A percentile compares a stretch with the other conserved stretches of the same genome.
Evolutionary conservation across 2,113 vertebrate genomes (phyloP).

Genomic region (Apteryx owenii): DNA sequence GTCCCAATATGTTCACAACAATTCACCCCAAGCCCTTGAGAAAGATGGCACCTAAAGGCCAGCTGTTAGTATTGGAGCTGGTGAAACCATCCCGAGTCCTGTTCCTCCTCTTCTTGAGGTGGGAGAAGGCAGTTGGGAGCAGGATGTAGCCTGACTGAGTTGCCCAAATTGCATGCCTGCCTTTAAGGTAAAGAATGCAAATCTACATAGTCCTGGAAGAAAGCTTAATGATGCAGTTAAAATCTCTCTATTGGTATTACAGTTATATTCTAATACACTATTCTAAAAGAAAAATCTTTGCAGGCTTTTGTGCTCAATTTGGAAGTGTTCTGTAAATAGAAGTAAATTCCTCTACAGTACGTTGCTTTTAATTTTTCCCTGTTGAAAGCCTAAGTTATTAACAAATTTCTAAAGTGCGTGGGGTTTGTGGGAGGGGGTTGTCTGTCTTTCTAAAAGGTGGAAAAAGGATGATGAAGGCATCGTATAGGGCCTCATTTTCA

Average conservation of each 20-base stretch:
- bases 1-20: background rate
- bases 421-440: too few relatives aligned
- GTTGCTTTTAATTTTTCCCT: background rate
- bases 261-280: background rate
- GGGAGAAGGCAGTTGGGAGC: background rate
- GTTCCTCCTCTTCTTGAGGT: background rate
- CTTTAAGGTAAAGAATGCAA: background rate
- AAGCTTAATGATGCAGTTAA: background rate
- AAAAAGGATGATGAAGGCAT: background rate
- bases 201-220: background rate
- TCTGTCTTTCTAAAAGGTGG: too few relatives aligned
- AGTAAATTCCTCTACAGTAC: background rate
- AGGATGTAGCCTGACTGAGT: background rate
- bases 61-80: too few relatives aligned
- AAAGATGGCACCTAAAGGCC: background rate
- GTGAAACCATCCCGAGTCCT: background rate
- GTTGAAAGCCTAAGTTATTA: background rate
- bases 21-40: background rate
- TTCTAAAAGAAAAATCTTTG: background rate
- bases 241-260: background rate
- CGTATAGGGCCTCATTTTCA: fast-evolving
- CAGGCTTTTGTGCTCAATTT: background rate
- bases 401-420: background rate
- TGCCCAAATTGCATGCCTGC: background rate
- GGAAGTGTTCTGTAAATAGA: background rate